Evolutionary conservation across 2,113 vertebrate genomes (phyloP), one percentile per base, ranked within the genome.

Genomic region (Brachyhypopomus occidentalis): DNA sequence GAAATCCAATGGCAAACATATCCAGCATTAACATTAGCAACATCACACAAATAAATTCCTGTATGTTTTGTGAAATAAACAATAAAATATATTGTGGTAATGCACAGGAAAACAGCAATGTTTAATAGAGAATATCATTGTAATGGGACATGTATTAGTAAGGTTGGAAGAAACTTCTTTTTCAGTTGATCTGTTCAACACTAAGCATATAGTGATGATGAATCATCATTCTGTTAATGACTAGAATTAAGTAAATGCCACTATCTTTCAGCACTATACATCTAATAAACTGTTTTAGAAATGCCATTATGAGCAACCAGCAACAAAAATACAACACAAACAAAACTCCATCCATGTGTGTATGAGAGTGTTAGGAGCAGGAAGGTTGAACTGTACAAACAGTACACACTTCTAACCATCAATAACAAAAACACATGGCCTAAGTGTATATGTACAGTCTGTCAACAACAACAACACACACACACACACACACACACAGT

Each of bases 151-250:
- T 52, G 64, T 58, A 80, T 77, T 52, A 77, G 48, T 82, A 55
- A 48, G 55, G 66, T 63, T 60, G 36, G 56, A 56, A 66, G 64
- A 64, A 30, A 74, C 59, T 78, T 34, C 67, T 63, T 77, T 52
- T 67, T 78, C 27, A 72, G 58, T 22, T 70, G 73, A 17, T 45
- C 45, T 79, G 22, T 83, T 79, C n/a, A 74, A 79, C 79, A 81
- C 72, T 75, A 78, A 72, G 76, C 81, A 74, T 67, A 56, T 78
- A 59, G 56, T 83, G 81, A 59, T 56, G 71, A 36, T 83, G 76
- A 83, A 30, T 83, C 81, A 83, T 74, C 76, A 69, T 78, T 48
- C 36, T 78, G 76, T 75, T 83, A 83, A 83, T 78, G 70, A 73
- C 70, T 78, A 38, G 48, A 78, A 83, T 83, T 83, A 78, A 83